Evolutionary conservation across 1,140 invertebrate genomes (phyloP).

Genomic region (Lepidurus packardi): DNA sequence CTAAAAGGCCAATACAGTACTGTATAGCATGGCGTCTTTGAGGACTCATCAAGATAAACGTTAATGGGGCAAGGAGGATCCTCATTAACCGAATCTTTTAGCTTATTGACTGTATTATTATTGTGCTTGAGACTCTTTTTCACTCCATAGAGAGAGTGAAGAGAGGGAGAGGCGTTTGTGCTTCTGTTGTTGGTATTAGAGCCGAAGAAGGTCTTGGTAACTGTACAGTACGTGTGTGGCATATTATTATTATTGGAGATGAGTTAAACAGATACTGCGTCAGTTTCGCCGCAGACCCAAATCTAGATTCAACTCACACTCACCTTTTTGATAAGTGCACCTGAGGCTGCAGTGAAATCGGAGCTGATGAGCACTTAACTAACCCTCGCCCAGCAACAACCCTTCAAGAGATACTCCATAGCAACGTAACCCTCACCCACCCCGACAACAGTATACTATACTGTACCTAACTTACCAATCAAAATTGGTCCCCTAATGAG

Average conservation of each 20-base stretch:
- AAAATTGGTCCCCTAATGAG: no score
- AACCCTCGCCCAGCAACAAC: constrained; percentile 17
- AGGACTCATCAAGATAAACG: no score
- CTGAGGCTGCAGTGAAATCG: neutral
- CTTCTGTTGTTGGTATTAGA: neutral
- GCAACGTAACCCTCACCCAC: neutral
- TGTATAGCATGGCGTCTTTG: no score
- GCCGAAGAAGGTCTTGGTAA: neutral
- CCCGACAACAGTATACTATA: neutral
- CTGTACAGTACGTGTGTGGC: neutral
- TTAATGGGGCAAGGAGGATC: no score
- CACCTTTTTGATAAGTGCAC: constrained; percentile 2
- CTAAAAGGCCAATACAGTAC: neutral
- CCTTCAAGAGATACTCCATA: neutral
- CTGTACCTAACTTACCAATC: no score
- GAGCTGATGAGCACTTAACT: constrained; percentile 1
- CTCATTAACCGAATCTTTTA: no score
- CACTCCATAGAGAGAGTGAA: no score
- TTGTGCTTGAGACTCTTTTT: no score
- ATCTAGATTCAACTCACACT: neutral
- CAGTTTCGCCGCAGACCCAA: neutral
- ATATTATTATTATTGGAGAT: neutral
- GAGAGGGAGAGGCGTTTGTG: neutral
- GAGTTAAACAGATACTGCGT: neutral
- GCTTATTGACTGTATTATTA: no score